A percentile compares a stretch with the other conserved stretches of the same genome.
These are phyloP conservation scores for Urechis unicinctus DNA, from an alignment of 2,888 invertebrate genomes.

Conservation along the genomic window DNA sequence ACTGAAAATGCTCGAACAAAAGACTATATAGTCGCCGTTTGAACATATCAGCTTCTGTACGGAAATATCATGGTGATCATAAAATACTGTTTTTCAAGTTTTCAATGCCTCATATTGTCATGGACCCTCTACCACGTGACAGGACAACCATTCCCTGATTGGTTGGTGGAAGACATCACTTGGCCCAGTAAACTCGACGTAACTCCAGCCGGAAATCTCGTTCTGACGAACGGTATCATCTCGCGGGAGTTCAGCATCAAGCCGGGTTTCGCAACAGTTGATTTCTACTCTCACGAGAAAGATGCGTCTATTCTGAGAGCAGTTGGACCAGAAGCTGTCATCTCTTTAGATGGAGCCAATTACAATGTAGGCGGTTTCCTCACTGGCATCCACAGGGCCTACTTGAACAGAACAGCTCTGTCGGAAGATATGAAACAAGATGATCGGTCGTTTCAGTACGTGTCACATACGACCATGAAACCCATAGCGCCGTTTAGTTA, in stretches of 20 bases:
- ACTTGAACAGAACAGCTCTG: slow-evolving; percentile 19
- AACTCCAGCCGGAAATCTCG: slow-evolving; percentile 1
- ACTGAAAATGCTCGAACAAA: too few relatives aligned
- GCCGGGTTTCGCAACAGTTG: slow-evolving; percentile 19
- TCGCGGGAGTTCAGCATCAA: slow-evolving; percentile 11
- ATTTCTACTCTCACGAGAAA: slow-evolving; percentile 14
- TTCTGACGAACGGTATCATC: slow-evolving; percentile 17
- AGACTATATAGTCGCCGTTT: too few relatives aligned
- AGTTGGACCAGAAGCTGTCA: slow-evolving; percentile 11
- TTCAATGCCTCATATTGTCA: too few relatives aligned
- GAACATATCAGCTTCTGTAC: too few relatives aligned
- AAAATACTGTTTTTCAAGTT: too few relatives aligned
- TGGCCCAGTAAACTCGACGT: slow-evolving; percentile 1
- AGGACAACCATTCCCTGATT: slow-evolving; percentile 14
- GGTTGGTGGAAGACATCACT: slow-evolving; percentile 14
- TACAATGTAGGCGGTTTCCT: slow-evolving; percentile 17
- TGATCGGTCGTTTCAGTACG: slow-evolving; percentile 15
- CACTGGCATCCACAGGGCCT: slow-evolving; percentile 13
- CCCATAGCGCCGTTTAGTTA: slow-evolving; percentile 18
- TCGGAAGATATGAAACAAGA: slow-evolving; percentile 5
- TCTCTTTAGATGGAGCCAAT: slow-evolving; percentile 15
- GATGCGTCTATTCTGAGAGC: slow-evolving; percentile 16
- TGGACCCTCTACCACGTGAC: too few relatives aligned
- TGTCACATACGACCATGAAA: slow-evolving; percentile 1
- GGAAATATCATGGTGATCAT: too few relatives aligned